These are phyloP conservation scores for Drosophila conformis DNA, from an alignment of 2,888 invertebrate species.

Conservation along the genomic window DNA sequence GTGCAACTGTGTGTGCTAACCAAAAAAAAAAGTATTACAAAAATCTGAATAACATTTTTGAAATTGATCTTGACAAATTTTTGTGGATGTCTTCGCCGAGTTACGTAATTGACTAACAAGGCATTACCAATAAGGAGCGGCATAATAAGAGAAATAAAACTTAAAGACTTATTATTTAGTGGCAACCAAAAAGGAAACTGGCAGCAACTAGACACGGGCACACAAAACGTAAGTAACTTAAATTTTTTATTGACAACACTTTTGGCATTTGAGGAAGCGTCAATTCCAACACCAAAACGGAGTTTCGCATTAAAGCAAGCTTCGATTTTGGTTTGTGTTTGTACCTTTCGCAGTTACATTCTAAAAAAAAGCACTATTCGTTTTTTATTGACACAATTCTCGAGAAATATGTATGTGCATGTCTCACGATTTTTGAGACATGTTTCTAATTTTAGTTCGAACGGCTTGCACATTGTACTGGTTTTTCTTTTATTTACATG, in stretches of 20 bases:
- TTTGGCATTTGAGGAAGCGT: constrained; percentile 63
- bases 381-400: constrained; percentile 46
- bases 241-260: constrained; percentile 25
- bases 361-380: constrained; percentile 42
- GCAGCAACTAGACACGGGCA: constrained; percentile 32
- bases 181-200: constrained; percentile 64
- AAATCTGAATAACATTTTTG: not conserved
- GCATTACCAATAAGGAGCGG: constrained; percentile 57
- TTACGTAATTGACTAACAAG: constrained; percentile 62
- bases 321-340: constrained; percentile 21
- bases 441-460: constrained; percentile 64
- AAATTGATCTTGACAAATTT: constrained; percentile 40
- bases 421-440: constrained; percentile 69
- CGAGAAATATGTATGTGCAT: constrained; percentile 25
- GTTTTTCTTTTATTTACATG: constrained; percentile 53
- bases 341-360: constrained; percentile 50
- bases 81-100: constrained; percentile 37
- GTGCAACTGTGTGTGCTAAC: constrained; percentile 43
- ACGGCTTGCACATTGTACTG: constrained; percentile 51
- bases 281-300: constrained; percentile 32
- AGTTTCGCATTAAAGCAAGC: constrained; percentile 20
- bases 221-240: constrained; percentile 58
- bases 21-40: constrained; percentile 5
- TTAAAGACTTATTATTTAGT: constrained; percentile 25
- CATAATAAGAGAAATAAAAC: constrained; percentile 31